These are phyloP conservation scores for Coregonus ussuriensis DNA, from an alignment of 2,797 vertebrate species.

Conservation along the genomic window DNA sequence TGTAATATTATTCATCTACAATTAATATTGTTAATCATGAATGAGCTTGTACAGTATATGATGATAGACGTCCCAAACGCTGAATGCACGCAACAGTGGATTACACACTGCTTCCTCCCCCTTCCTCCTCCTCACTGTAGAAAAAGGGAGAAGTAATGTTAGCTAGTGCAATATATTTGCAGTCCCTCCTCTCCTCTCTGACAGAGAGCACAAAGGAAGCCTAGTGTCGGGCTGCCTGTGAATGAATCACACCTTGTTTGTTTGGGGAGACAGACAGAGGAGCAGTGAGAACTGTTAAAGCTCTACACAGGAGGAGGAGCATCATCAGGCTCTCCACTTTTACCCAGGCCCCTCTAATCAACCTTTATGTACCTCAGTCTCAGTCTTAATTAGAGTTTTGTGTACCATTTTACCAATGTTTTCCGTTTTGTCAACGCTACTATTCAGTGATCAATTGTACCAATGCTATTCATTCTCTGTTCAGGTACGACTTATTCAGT, in stretches of 20 bases:
- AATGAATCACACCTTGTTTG: constrained; percentile 36
- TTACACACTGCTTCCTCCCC: too few relatives aligned
- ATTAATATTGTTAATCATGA: constrained; percentile 22
- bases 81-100: constrained; percentile 23
- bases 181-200: background rate
- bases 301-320: background rate
- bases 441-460: background rate
- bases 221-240: constrained; percentile 17
- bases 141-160: background rate
- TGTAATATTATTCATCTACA: background rate
- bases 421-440: background rate
- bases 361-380: background rate
- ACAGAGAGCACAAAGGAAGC: constrained; percentile 16
- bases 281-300: constrained; percentile 19
- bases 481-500: background rate
- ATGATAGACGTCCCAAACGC: constrained; percentile 15
- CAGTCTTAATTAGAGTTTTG: background rate
- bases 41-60: constrained; percentile 10
- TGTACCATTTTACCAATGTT: background rate
- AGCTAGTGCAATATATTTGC: constrained; percentile 13
- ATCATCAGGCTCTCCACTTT: background rate
- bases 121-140: background rate
- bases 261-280: constrained; percentile 17
- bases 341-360: background rate
- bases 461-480: background rate